Conservation (phyloP, 2,888 invertebrate genomes). For the Scaptomyza caliginosa region DNA sequence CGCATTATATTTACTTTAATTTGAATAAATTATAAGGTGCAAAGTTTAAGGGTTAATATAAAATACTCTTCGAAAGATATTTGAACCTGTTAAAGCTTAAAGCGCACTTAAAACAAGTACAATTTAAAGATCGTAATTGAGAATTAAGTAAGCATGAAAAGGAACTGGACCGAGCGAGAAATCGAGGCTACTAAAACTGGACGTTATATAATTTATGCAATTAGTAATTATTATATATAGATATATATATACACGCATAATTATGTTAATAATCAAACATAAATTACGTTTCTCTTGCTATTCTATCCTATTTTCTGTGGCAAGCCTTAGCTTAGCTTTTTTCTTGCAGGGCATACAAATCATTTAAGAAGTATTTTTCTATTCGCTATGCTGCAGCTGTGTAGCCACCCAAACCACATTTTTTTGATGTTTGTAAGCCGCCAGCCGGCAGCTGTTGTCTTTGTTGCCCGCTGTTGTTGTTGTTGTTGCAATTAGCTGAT, state of each 20-base stretch:
- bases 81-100: neutral
- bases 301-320: neutral
- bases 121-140: neutral
- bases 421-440: constrained; percentile 29
- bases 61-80: neutral
- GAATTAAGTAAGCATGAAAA: neutral
- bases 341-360: constrained; percentile 14
- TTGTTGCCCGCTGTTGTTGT: constrained; percentile 10
- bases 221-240: neutral
- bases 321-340: neutral
- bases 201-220: neutral
- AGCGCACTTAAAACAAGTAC: neutral
- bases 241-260: neutral
- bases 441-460: constrained; percentile 54
- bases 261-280: neutral
- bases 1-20: constrained; percentile 30
- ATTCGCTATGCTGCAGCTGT: constrained; percentile 51
- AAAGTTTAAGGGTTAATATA: neutral
- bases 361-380: constrained; percentile 12
- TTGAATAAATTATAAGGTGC: constrained; percentile 9
- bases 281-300: neutral
- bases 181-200: neutral
- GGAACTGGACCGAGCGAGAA: constrained; percentile 6
- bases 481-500: constrained; percentile 70
- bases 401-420: constrained; percentile 65